Base-by-base conservation (phyloP, 2,888 invertebrate species). In the Lithosia quadra region DNA sequence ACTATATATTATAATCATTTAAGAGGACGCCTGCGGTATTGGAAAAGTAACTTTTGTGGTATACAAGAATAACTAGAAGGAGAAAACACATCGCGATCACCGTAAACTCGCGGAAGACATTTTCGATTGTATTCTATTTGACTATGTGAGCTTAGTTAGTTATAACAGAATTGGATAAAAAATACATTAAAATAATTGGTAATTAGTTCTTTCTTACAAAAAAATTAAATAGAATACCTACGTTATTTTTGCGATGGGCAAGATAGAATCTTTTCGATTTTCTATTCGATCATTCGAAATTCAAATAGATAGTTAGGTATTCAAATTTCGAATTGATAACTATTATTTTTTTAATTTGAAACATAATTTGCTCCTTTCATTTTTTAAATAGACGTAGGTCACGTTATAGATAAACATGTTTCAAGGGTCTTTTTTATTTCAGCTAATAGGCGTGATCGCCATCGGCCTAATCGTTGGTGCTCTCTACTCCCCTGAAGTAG, bases 401-500 rank as follows among this genome's bases (percentile, higher is more conserved):
- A 43, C 36, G 43, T 43, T 7, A 28, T n/a, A n/a, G n/a, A 24
- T 43, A 53, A 9, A 4, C 9, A 21, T 22, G 15, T 55, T 57
- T 24, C 24, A 24, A 34, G 33, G 5, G 13, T 15, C 24, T 21
- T 69, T 73, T 78, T 76, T 62, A 71, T 87, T 81, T 34, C 93
- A 97, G 97, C 83, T 96, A 24, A 84, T 97, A 39, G 95, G 96
- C 8, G 92, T 96, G 60, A 95, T 96, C 55, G 96, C 96, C 65
- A 95, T 96, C 60, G 96, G 96, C 4, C 90, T 97, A 76, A 94
- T 96, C 55, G 96, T 96, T 62, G 96, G 97, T 66, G 97, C 97
- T 0, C 94, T 96, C 49, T 95, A 95, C 82, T 95, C 92, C 18
- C 95, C 93, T 2, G 91, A 93, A 76, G 92, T 95, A n/a, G 91